phyloP scores from a whole-genome alignment of 2,797 vertebrate species.

The Vespertilio murinus region DNA sequence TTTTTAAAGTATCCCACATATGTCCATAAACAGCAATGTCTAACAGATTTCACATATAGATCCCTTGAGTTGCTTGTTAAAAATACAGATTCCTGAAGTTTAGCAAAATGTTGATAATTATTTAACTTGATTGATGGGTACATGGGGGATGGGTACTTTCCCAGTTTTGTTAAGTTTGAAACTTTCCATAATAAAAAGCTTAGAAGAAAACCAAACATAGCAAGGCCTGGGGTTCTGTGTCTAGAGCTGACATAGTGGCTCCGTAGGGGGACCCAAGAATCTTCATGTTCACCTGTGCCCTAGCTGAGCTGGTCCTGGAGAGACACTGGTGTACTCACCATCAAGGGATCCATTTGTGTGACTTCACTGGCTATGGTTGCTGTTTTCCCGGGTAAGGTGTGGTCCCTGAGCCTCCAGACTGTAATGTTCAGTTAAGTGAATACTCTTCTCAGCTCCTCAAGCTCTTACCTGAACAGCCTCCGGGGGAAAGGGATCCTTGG shows the following conservation, averaged over 20 bases:
- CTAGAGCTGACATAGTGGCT: not conserved
- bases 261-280: not conserved
- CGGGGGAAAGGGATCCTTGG: slow-evolving; percentile 63
- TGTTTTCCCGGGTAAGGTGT: not conserved
- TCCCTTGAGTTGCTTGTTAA: not conserved
- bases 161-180: not conserved
- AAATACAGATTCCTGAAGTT: not conserved
- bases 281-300: not conserved
- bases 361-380: not conserved
- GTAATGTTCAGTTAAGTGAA: not conserved
- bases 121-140: not conserved
- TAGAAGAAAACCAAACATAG: not conserved
- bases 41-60: not conserved
- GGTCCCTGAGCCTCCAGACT: not conserved
- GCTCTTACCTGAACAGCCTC: slow-evolving; percentile 80
- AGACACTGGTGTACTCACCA: not conserved
- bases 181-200: not conserved
- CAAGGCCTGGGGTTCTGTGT: not conserved
- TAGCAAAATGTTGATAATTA: slow-evolving; percentile 5
- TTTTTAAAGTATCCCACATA: not conserved
- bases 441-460: not conserved
- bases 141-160: not conserved
- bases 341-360: not conserved
- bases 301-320: not conserved
- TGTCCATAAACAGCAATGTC: not conserved